Evolutionary conservation across 1,140 invertebrate genomes (phyloP), one percentile per base, ranked within the genome.

Genomic region (Temnothorax curvispinosus): DNA sequence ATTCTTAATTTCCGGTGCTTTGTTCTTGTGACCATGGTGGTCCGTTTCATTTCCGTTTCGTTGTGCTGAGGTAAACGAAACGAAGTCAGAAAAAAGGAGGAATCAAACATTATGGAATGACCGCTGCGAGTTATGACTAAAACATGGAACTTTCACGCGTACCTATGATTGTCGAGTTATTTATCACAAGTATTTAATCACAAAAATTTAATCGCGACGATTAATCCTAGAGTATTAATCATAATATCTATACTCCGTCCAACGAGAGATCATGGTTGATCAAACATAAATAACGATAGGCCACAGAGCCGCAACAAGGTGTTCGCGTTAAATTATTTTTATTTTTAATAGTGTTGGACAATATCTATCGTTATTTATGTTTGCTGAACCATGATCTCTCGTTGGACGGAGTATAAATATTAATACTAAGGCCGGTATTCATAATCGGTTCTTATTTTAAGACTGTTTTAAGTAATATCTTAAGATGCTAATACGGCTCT

Each of bases 1-100:
- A 69, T 87, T 85, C 76, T 85, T 87, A 90, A 90, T 90, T 90
- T 90, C 89, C 89, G 78, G 72, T 62, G 44, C 88, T 90, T 89
- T 90, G 89, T 90, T 90, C 65, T 85, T 76, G 78, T 54, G 54
- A 62, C 44, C 54, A 62, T 71, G 65, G n/a, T 41, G 38, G 74
- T 78, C 44, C 47, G 80, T 90, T 89, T 90, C 77, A 89, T 90
- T 90, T 90, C 88, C 88, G 88, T 75, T 86, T 44, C n/a, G 72
- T 77, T 60, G 64, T 35, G n/a, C 35, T 15, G 35, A 64, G 21
- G 32, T 71, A 38, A 71, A 58, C 52, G 62, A 81, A 69, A 58
- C 27, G 54, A n/a, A 81, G 18, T 3, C 2, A 32, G 21, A 64
- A 77, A 86, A 41, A 58, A 50, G 41, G 27, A 75, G 65, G 38